Percentiles rank a stretch among this genome's conserved stretches.
Conservation (phyloP, 2,888 invertebrate species). For the Anorthoa munda region DNA sequence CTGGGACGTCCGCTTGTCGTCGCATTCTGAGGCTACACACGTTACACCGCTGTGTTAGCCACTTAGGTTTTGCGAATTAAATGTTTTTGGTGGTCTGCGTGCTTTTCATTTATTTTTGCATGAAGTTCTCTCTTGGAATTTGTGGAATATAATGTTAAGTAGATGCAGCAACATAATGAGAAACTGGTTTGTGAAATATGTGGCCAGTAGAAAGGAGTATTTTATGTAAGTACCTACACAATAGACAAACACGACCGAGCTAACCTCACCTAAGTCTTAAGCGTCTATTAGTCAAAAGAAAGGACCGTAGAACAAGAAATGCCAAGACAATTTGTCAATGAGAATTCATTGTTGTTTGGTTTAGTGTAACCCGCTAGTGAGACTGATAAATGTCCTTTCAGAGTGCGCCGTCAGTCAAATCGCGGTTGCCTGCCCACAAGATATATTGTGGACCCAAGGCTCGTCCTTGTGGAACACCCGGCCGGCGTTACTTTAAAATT, state of each 20-base stretch:
- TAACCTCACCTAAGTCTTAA: constrained; percentile 58
- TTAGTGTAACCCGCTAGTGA: constrained; percentile 90
- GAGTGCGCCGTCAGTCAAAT: constrained; percentile 90
- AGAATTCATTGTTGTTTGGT: constrained; percentile 91
- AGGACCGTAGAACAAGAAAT: constrained; percentile 83
- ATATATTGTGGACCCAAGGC: constrained; percentile 89
- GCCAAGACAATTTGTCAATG: constrained; percentile 90
- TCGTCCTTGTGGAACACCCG: constrained; percentile 85
- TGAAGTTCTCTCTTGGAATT: constrained; percentile 2
- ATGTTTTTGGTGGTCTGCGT: constrained; percentile 35
- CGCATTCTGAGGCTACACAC: constrained; percentile 13
- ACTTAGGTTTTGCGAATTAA: constrained; percentile 39
- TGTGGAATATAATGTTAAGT: background rate
- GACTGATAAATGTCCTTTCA: constrained; percentile 91
- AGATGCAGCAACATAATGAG: background rate
- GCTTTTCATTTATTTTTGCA: constrained; percentile 1
- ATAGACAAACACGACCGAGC: constrained; percentile 22
- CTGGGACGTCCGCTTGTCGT: constrained; percentile 47
- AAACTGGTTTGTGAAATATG: background rate
- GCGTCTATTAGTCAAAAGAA: constrained; percentile 82
- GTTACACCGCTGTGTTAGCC: constrained; percentile 45
- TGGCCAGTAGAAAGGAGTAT: background rate
- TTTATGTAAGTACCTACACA: background rate
- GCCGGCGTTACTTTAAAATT: constrained; percentile 86
- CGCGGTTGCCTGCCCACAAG: constrained; percentile 90